phyloP scores from a whole-genome alignment of 2,113 vertebrate genomes.

The Cavia aperea region DNA sequence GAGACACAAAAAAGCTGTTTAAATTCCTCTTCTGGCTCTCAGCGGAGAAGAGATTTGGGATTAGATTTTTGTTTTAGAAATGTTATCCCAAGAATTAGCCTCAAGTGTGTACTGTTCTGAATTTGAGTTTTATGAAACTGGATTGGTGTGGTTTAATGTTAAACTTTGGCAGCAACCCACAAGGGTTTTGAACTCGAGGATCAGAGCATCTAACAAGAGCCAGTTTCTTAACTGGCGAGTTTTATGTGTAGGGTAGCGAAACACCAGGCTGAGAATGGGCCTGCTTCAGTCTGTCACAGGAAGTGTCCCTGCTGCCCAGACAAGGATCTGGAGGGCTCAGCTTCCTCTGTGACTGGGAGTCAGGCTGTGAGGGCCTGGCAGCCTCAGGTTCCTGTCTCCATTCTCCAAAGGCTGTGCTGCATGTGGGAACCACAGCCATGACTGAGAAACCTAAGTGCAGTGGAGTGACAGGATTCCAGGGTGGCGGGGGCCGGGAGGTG shows the following conservation, averaged over 20 bases:
- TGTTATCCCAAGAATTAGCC: slow-evolving; percentile 20
- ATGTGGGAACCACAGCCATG: not conserved
- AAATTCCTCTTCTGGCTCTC: not conserved
- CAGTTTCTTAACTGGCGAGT: not conserved
- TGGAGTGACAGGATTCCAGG: not conserved
- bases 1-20: not conserved
- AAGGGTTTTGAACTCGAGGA: not conserved
- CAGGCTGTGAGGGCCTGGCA: not conserved
- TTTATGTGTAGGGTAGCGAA: not conserved
- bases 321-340: fast-evolving
- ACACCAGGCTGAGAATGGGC: not conserved
- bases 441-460: not conserved
- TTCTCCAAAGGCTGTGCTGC: not conserved
- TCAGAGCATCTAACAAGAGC: not conserved
- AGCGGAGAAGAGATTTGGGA: not conserved
- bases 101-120: not conserved
- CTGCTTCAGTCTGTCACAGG: not conserved
- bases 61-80: slow-evolving; percentile 42
- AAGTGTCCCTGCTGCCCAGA: too few relatives aligned
- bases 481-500: not conserved
- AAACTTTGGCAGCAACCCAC: not conserved
- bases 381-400: not conserved
- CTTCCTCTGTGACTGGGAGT: not conserved
- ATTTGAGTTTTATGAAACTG: slow-evolving; percentile 33
- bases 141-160: slow-evolving; percentile 7